Evolutionary conservation across 2,113 vertebrate genomes (phyloP), one percentile per base, ranked within the genome.

Genomic region (Lota lota): DNA sequence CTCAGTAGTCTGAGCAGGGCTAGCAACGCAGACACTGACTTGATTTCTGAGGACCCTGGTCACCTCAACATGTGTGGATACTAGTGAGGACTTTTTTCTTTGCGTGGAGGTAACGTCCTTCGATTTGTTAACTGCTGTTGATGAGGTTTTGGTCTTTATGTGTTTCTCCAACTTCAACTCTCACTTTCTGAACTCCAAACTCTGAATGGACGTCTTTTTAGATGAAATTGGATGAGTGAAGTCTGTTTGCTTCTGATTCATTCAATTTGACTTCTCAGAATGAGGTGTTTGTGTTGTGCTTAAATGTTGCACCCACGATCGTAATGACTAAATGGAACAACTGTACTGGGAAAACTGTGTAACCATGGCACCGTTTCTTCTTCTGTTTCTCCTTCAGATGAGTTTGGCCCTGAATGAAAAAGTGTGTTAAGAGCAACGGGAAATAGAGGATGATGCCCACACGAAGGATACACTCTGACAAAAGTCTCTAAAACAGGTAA

Each of bases 361-460:
- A 71, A 63, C 56, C 62, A 28, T 20, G 10, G 21, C 65, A 67
- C 60, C 51, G 67, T 16, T 21, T 66, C 61, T 50, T 81, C 22
- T 18, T 85, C 54, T 84, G 61, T 87, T 88, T 87, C 68, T 28
- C 54, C 19, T 50, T 40, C 86, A 93, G 92, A 86, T 91, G 85
- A 89, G 67, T 70, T 63, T 61, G 69, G 69, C 20, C 50, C 62
- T 77, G 1, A 64, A 75, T 69, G 63, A 65, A 67, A 40, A 57
- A 64, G 22, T 74, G 33, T 33, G 22, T 71, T 80, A 65, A 81
- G 65, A 85, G 72, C 73, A 22, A 82, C 82, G 82, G 81, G 50
- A 83, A 40, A 66, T 63, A 73, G 59, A 58, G 70, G 66, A 67
- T 11, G 62, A 16, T 62, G 59, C 66, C 58, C 63, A 66, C 64